Conservation (phyloP, 2,113 vertebrate genomes). For the Dasyprocta punctata region DNA sequence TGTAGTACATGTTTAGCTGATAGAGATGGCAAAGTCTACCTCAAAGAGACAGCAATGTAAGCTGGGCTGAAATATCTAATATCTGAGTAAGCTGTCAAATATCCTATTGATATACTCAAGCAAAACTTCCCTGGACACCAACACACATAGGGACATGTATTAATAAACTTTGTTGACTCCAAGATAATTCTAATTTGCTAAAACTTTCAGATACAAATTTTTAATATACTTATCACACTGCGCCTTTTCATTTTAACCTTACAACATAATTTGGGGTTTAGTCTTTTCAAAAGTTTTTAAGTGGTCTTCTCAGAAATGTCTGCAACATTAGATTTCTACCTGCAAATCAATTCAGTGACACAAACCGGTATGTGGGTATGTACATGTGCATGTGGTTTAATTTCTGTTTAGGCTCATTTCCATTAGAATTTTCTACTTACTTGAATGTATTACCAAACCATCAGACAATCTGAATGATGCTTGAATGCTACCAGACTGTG, state of each 20-base stretch:
- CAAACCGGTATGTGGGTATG: not conserved
- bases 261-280: not conserved
- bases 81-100: not conserved
- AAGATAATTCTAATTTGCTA: not conserved
- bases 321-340: constrained; percentile 29
- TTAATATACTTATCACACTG: not conserved
- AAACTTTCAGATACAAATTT: not conserved
- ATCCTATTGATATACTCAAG: not conserved
- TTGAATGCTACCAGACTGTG: constrained; percentile 43
- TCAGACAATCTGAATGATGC: constrained; percentile 36
- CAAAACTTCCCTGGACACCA: not conserved
- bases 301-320: not conserved
- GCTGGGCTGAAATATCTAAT: not conserved
- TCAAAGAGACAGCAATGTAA: not conserved
- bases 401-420: constrained; percentile 40
- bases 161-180: not conserved
- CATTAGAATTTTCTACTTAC: not conserved
- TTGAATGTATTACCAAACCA: constrained; percentile 45
- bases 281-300: not conserved
- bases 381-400: not conserved
- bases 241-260: not conserved
- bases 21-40: not conserved
- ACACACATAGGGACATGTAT: not conserved
- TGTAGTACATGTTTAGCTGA: not conserved
- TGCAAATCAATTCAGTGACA: not conserved